Percentiles rank a stretch among this genome's conserved stretches.
phyloP scores from a whole-genome alignment of 2,888 invertebrate species.

The Epiblema foenella region DNA sequence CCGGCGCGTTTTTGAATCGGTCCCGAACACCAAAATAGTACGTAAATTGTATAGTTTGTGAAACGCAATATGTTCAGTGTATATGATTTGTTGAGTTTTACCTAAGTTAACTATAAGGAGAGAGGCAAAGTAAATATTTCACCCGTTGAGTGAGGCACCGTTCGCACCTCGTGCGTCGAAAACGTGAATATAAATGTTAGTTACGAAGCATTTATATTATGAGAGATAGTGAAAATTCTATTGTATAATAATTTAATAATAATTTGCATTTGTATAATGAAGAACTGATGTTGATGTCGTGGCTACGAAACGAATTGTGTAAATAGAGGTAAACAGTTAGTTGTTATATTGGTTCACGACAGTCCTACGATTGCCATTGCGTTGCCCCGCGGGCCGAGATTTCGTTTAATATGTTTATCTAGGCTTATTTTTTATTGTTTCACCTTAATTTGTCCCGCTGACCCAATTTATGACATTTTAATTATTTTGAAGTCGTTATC shows the following conservation, averaged over 20 bases:
- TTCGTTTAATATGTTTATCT: conserved; percentile 63
- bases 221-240: conserved; percentile 61
- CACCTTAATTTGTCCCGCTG: conserved; percentile 64
- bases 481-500: conserved; percentile 53
- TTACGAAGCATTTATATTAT: conserved; percentile 71
- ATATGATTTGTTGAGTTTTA: conserved; percentile 74
- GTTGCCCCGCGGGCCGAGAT: conserved; percentile 56
- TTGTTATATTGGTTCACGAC: conserved; percentile 61
- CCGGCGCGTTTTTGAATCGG: conserved; percentile 62
- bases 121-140: conserved; percentile 59
- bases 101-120: conserved; percentile 52
- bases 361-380: conserved; percentile 72
- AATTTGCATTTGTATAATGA: conserved; percentile 65
- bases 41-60: conserved; percentile 76
- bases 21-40: conserved; percentile 80
- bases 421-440: conserved; percentile 63
- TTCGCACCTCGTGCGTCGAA: conserved; percentile 59
- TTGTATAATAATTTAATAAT: conserved; percentile 61
- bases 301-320: conserved; percentile 58
- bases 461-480: conserved; percentile 59
- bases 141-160: conserved; percentile 83
- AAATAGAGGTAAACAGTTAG: conserved; percentile 58
- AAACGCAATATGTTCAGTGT: conserved; percentile 76
- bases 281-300: conserved; percentile 59
- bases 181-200: conserved; percentile 57